phyloP scores from a whole-genome alignment of 1,140 invertebrate genomes.

The Holcopasites calliopsidis region DNA sequence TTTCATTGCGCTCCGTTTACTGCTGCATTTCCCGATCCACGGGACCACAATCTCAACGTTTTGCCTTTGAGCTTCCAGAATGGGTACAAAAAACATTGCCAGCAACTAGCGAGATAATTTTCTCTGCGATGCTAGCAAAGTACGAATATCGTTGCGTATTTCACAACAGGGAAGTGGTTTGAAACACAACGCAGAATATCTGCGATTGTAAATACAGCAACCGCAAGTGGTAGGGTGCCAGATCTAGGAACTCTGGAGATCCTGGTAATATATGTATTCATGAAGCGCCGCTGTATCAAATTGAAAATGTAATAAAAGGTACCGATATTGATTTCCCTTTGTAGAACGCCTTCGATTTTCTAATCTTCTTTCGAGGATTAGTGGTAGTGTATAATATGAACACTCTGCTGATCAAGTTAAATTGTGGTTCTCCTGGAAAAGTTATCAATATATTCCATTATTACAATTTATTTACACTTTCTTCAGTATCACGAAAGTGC shows the following conservation, averaged over 20 bases:
- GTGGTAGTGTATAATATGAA: constrained; percentile 1
- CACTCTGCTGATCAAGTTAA: neutral
- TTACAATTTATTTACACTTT: too few species aligned
- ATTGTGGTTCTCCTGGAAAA: neutral
- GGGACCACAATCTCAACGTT: too few species aligned
- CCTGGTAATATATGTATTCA: constrained; percentile 41
- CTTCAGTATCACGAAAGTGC: too few species aligned
- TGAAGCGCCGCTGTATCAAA: constrained; percentile 35
- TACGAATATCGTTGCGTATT: too few species aligned
- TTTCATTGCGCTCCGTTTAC: too few species aligned
- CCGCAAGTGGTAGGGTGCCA: neutral
- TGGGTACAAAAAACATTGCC: too few species aligned
- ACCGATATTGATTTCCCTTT: constrained; percentile 31
- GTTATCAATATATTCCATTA: too few species aligned
- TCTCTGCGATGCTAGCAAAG: too few species aligned
- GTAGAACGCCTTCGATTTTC: constrained; percentile 30
- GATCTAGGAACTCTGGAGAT: neutral
- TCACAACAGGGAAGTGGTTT: neutral
- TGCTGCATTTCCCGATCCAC: too few species aligned
- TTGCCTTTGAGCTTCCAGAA: too few species aligned
- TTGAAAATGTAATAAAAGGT: constrained; percentile 38
- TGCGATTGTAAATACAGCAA: neutral
- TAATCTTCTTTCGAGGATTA: constrained; percentile 10
- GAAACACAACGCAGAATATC: neutral
- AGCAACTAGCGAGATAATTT: too few species aligned